Evolutionary conservation across 2,797 vertebrate species (phyloP).

Genomic region (Coreius guichenoti): DNA sequence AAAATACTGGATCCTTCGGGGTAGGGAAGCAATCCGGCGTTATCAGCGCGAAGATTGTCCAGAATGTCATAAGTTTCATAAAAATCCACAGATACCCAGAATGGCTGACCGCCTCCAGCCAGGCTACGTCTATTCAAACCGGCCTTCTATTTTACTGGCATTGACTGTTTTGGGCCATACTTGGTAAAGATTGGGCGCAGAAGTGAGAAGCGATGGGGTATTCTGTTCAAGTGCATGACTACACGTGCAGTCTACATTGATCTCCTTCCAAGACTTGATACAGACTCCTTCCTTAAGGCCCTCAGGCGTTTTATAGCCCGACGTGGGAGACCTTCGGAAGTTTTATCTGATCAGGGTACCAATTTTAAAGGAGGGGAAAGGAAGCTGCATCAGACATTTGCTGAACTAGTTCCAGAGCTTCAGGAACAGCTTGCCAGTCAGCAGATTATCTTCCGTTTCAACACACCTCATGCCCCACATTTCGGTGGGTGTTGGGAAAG

Average conservation of each 20-base stretch:
- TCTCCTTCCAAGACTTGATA: neutral
- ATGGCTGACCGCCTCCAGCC: no score
- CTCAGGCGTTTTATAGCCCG: neutral
- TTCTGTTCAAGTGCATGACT: neutral
- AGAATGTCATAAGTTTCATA: neutral
- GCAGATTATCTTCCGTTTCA: no score
- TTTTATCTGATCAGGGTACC: neutral
- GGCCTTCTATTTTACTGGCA: no score
- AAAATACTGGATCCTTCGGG: neutral
- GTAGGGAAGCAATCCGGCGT: neutral
- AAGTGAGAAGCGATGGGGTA: neutral
- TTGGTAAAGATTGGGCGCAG: no score
- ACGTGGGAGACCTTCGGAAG: neutral
- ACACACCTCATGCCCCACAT: no score
- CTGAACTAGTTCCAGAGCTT: no score
- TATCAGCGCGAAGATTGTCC: neutral
- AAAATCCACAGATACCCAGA: neutral
- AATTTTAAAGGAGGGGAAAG: no score
- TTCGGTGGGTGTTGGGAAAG: no score
- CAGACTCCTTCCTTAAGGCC: neutral
- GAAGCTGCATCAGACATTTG: no score
- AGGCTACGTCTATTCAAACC: no score
- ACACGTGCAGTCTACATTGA: neutral
- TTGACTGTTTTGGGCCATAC: no score
- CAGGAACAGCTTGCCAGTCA: no score